Percentiles rank a stretch among this genome's conserved stretches.
phyloP scores from a whole-genome alignment of 2,888 invertebrate genomes.

The Sphaerophoria taeniata region DNA sequence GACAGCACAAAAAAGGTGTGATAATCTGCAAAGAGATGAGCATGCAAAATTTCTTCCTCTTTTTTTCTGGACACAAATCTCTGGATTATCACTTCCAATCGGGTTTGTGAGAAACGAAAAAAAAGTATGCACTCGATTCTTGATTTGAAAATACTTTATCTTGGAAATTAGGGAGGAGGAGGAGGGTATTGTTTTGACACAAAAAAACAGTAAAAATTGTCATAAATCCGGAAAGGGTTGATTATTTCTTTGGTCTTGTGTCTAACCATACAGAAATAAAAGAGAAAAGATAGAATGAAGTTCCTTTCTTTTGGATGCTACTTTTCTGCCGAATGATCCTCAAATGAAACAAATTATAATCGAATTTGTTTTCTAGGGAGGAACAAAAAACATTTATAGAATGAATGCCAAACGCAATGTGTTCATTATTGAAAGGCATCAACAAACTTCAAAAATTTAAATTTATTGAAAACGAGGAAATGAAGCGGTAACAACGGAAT shows the following conservation, averaged over 20 bases:
- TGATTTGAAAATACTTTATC: slow-evolving; percentile 31
- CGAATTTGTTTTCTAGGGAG: slow-evolving; percentile 56
- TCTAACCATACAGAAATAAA: not conserved
- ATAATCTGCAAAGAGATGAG: slow-evolving; percentile 71
- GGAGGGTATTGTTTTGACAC: slow-evolving; percentile 68
- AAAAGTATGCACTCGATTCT: slow-evolving; percentile 28
- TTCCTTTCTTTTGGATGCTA: slow-evolving; percentile 7
- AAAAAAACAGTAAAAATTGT: slow-evolving; percentile 47
- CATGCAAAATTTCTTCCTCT: slow-evolving; percentile 51
- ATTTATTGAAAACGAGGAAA: too few relatives aligned
- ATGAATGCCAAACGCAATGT: too few relatives aligned
- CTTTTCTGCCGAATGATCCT: slow-evolving; percentile 15
- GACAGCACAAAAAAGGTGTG: slow-evolving; percentile 49
- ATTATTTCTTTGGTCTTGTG: slow-evolving; percentile 26
- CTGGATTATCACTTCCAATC: slow-evolving; percentile 69
- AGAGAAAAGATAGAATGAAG: slow-evolving; percentile 32
- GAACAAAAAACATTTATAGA: slow-evolving; percentile 50
- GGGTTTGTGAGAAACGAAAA: slow-evolving; percentile 63
- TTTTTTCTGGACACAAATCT: slow-evolving; percentile 50
- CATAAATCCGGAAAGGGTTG: slow-evolving; percentile 72
- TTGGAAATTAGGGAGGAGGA: not conserved
- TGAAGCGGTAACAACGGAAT: too few relatives aligned
- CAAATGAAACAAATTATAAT: slow-evolving; percentile 35
- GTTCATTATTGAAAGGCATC: too few relatives aligned
- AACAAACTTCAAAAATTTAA: too few relatives aligned